Evolutionary conservation across 1,140 invertebrate species (phyloP), one percentile per base, ranked within the genome.

Genomic region (Drosophila lacteicornis): DNA sequence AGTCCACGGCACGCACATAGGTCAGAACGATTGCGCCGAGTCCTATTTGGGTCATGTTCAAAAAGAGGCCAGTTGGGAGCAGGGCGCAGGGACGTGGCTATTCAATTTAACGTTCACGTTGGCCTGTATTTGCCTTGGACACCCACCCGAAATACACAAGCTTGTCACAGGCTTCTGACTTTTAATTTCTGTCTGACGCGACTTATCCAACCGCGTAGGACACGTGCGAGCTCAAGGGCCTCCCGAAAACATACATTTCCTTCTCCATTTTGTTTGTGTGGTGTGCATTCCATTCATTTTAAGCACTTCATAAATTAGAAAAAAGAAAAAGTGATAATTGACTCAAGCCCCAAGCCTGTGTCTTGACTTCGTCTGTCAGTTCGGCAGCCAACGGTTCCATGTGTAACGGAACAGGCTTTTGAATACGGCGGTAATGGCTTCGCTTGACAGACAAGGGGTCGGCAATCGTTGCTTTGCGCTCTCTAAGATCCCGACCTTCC

Each of bases 391-490:
- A 27, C 11, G 6, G 7, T 27, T 50, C 15, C 7, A 45, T 36
- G 19, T 17, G 27, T 11, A 57, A 47, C 30, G 56, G 70, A 71
- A 68, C 45, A 42, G 42, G 25, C 27, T 61, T 33, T 47, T 15
- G 13, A 53, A 43, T 40, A 27, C 13, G 15, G 9, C 25, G 53
- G 42, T 75, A 81, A 85, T 85, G 55, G 70, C 19, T 66, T 69
- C 5, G 27, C 25, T 46, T 79, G 79, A 86, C 67, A 82, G 75
- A 86, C 69, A 69, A 67, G 70, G 79, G 82, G 65, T 73, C 77
- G 12, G 17, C 4, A 55, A 49, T 27, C 19, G 19, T 12, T 17
- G 27, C 27, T 13, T 17, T 56, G 11, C n/a, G 36, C 12, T 36
- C 46, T 50, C 22, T 12, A 33, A 60, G 43, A 50, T 61, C 19